phyloP scores from a whole-genome alignment of 2,797 vertebrate species.

The Phoebastria nigripes region DNA sequence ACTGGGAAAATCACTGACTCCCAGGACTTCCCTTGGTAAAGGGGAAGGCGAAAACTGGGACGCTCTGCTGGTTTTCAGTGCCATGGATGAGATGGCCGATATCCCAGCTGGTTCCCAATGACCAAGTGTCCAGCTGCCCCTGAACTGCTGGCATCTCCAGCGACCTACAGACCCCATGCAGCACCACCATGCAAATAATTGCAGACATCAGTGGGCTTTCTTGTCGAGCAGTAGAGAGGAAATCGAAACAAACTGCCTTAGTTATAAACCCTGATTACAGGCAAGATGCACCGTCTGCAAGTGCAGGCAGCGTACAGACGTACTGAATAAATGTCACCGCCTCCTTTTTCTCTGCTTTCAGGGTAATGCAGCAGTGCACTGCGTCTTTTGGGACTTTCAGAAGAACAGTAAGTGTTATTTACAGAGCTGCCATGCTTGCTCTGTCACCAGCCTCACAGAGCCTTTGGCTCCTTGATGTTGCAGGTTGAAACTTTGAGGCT shows the following conservation, averaged over 20 bases:
- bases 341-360: conserved; percentile 56
- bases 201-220: background rate
- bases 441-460: background rate
- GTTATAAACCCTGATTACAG: background rate
- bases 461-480: background rate
- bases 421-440: background rate
- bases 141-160: background rate
- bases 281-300: background rate
- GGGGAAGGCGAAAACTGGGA: background rate
- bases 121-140: background rate
- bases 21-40: background rate
- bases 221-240: background rate
- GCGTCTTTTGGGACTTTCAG: conserved; percentile 87
- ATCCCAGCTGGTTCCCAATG: background rate
- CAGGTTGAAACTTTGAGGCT: background rate
- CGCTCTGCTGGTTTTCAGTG: background rate
- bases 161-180: background rate
- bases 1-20: background rate
- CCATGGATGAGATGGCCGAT: background rate
- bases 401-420: conserved; percentile 77
- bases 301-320: fast-evolving
- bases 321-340: background rate
- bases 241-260: background rate
- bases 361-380: conserved; percentile 70
- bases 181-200: background rate